Evolutionary conservation across 2,797 vertebrate species (phyloP).

Genomic region (Potorous gilbertii): DNA sequence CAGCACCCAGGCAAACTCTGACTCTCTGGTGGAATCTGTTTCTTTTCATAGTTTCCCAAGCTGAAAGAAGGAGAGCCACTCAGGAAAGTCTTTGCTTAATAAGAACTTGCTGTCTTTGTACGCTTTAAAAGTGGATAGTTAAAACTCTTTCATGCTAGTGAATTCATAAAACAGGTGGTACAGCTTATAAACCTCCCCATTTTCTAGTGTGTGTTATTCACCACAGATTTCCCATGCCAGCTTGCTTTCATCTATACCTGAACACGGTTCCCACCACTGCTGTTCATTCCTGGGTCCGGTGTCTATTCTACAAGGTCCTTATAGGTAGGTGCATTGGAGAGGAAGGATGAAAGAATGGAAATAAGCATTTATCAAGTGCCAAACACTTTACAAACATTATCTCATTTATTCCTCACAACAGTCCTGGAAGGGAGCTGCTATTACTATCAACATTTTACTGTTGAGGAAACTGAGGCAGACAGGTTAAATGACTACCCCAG

Average conservation of each 20-base stretch:
- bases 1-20: background rate
- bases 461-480: background rate
- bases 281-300: background rate
- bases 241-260: background rate
- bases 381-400: background rate
- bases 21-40: background rate
- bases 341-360: background rate
- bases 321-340: background rate
- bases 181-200: background rate
- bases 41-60: background rate
- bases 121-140: background rate
- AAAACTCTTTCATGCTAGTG: background rate
- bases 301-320: background rate
- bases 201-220: background rate
- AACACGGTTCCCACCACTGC: background rate
- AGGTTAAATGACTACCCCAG: background rate
- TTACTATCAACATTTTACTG: background rate
- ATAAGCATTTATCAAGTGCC: background rate
- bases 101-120: background rate
- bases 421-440: background rate
- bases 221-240: background rate
- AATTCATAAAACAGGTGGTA: background rate
- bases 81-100: background rate
- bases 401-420: background rate
- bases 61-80: background rate